Evolutionary conservation across 2,888 invertebrate species (phyloP).

Genomic region (Steinernema scapterisci): DNA sequence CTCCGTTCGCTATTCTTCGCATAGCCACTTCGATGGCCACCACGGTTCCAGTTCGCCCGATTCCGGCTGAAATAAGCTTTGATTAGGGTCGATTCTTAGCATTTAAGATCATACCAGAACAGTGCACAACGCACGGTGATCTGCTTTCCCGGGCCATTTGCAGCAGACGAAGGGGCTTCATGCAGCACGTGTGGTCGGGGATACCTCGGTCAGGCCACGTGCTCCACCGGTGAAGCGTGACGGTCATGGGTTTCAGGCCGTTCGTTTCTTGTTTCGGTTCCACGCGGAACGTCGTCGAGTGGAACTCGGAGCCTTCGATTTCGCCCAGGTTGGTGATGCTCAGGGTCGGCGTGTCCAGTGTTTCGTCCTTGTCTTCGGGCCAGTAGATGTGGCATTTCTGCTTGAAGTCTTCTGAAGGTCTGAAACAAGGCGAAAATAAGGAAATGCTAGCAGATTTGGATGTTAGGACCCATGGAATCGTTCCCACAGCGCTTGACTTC

Average conservation of each 20-base stretch:
- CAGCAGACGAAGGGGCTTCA: conserved; percentile 22
- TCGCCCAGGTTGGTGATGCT: neutral
- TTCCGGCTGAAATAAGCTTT: neutral
- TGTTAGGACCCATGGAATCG: neutral
- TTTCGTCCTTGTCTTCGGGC: conserved; percentile 1
- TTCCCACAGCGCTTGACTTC: neutral
- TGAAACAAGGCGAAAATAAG: neutral
- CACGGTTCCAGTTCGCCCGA: conserved; percentile 21
- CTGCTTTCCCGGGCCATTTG: neutral
- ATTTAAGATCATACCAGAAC: neutral
- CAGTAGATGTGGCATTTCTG: conserved; percentile 28
- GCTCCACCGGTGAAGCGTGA: conserved; percentile 24
- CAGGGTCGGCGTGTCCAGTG: conserved; percentile 5
- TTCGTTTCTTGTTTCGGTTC: conserved; percentile 12
- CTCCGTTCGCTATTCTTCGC: conserved; percentile 18
- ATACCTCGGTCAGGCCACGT: conserved; percentile 25
- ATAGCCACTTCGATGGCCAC: conserved; percentile 21
- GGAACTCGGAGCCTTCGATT: conserved; percentile 19
- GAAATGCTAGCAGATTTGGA: neutral
- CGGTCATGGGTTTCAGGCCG: conserved; percentile 10
- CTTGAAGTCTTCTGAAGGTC: conserved; percentile 26
- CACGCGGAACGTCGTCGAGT: conserved; percentile 29
- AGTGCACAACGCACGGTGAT: conserved; percentile 15
- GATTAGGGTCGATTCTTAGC: neutral
- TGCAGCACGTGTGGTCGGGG: conserved; percentile 30